Percentiles rank a stretch among this genome's conserved stretches.
phyloP scores from a whole-genome alignment of 2,888 invertebrate species.

The Lasioglossum leucozonium region DNA sequence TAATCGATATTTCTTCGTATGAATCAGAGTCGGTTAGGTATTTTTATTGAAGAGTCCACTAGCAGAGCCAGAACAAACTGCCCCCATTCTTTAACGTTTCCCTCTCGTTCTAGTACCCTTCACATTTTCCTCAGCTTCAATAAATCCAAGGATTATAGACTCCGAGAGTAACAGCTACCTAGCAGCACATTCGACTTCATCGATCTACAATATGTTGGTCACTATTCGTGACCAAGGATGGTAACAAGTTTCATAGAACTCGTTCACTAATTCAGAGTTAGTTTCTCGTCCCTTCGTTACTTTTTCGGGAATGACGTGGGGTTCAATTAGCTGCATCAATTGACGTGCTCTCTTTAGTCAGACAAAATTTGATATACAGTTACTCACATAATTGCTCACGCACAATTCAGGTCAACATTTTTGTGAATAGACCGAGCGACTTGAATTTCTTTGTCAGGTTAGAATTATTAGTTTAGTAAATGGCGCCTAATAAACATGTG shows the following conservation, averaged over 20 bases:
- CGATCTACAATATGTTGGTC: background rate
- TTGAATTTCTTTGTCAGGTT: too few species aligned
- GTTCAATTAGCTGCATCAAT: background rate
- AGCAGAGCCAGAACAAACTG: background rate
- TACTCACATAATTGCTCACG: too few species aligned
- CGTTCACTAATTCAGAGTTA: background rate
- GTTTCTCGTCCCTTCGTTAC: background rate
- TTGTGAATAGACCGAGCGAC: too few species aligned
- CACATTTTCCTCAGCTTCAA: background rate
- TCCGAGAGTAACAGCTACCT: background rate
- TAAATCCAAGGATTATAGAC: background rate
- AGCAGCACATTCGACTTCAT: too few species aligned
- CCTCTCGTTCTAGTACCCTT: constrained; percentile 2
- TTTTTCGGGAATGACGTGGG: background rate
- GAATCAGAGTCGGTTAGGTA: background rate
- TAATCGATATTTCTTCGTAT: too few species aligned
- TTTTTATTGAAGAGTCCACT: background rate
- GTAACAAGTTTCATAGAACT: background rate
- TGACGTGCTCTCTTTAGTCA: too few species aligned
- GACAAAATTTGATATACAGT: too few species aligned
- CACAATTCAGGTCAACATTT: too few species aligned
- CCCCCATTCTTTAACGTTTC: background rate
- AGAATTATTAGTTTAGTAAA: too few species aligned
- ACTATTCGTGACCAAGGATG: background rate
- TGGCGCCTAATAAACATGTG: too few species aligned